Percentiles rank a stretch among this genome's conserved stretches.
These are phyloP conservation scores for Formicarius rufipectus DNA, from an alignment of 2,113 vertebrate species.

Conservation along the genomic window DNA sequence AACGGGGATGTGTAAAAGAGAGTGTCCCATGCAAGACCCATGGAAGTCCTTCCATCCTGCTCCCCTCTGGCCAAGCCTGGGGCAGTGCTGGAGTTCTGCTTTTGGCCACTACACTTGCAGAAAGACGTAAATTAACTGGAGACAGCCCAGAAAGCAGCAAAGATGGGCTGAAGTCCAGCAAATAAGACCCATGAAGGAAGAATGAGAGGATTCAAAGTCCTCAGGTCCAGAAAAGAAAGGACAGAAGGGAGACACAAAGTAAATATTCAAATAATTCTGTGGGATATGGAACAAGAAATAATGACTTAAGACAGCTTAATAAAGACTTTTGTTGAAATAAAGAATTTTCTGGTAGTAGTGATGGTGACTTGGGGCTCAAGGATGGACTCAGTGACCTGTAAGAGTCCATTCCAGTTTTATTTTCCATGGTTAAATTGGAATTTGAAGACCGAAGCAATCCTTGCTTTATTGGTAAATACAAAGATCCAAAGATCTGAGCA, in stretches of 20 bases:
- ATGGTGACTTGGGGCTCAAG: background rate
- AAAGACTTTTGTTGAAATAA: background rate
- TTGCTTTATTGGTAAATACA: background rate
- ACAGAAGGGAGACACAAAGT: background rate
- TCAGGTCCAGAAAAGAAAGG: background rate
- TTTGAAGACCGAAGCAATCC: background rate
- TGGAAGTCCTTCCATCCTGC: background rate
- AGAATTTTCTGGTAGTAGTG: background rate
- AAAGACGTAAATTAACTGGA: background rate
- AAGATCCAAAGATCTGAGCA: background rate
- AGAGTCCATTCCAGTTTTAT: background rate
- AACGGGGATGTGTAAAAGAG: fast-evolving
- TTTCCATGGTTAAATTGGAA: background rate
- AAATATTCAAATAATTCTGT: background rate
- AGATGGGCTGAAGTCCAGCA: background rate
- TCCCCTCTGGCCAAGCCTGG: background rate
- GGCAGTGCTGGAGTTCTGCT: background rate
- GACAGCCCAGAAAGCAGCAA: background rate
- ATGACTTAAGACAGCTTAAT: background rate
- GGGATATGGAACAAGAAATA: background rate
- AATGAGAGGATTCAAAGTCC: background rate
- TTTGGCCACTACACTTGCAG: background rate
- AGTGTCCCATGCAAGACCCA: background rate
- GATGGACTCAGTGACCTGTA: background rate
- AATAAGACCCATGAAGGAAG: background rate